Evolutionary conservation across 1,140 invertebrate genomes (phyloP).

Genomic region (Zaprionus nigranus): DNA sequence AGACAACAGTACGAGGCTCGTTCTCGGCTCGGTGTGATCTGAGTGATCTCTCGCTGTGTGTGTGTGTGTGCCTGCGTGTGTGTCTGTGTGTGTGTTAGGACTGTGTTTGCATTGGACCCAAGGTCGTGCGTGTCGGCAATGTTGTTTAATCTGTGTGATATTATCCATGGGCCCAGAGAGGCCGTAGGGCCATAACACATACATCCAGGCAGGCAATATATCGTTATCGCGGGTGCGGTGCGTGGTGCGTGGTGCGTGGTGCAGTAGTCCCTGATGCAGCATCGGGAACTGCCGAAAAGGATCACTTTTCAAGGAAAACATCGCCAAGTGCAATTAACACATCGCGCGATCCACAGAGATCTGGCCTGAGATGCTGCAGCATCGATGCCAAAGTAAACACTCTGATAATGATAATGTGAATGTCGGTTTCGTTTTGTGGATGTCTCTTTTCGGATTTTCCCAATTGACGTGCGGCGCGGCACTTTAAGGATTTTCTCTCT

Average conservation of each 20-base stretch:
- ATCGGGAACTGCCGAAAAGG: constrained; percentile 46
- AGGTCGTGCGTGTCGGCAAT: constrained; percentile 63
- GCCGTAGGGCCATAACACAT: too few relatives aligned
- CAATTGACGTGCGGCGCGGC: constrained; percentile 52
- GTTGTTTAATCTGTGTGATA: constrained; percentile 64
- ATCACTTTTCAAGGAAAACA: constrained; percentile 81
- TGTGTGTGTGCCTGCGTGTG: constrained; percentile 26
- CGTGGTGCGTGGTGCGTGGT: constrained; percentile 11
- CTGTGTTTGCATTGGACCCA: constrained; percentile 18
- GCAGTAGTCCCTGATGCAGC: constrained; percentile 28
- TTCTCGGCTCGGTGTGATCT: constrained; percentile 8
- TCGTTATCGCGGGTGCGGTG: constrained; percentile 49
- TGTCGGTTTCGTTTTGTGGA: constrained; percentile 48
- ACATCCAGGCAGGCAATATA: constrained; percentile 26
- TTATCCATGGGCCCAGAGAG: constrained; percentile 42
- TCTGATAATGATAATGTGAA: constrained; percentile 77
- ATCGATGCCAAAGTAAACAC: constrained; percentile 57
- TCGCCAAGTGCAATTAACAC: constrained; percentile 79
- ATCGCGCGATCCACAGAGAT: constrained; percentile 25
- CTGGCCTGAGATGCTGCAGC: not conserved
- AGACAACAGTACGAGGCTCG: not conserved
- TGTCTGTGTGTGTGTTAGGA: constrained; percentile 27
- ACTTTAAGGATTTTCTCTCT: constrained; percentile 64
- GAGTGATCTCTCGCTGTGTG: constrained; percentile 9
- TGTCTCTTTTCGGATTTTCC: constrained; percentile 46